Base-by-base conservation (phyloP, 2,888 invertebrate genomes). In the Mallateleia sp. region DNA sequence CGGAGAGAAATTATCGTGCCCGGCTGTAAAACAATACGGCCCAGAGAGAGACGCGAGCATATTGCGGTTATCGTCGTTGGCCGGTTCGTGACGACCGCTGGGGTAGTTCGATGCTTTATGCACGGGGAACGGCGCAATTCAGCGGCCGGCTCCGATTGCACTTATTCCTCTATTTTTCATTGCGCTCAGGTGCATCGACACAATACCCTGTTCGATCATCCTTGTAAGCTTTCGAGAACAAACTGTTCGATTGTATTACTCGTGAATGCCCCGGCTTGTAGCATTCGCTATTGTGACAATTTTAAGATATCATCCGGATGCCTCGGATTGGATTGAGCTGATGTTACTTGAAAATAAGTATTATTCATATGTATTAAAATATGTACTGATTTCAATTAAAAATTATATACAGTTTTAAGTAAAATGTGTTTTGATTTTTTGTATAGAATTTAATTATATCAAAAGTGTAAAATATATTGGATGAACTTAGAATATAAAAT, bases 21-120 rank as follows among this genome's bases (percentile, higher is more conserved):
- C 85, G 91, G 92, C 93, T 92, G 93, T 94, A 94, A 94, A 94
- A 94, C 94, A 94, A 93, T 94, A 92, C 92, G 83, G 89, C 88
- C 87, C 69, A 83, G 80, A 64, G 54, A 54, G 25, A 47, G 24
- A 78, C 6, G 50, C 32, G 24, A 91, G 91, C 93, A 94, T 93
- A 94, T 93, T 94, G 93, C 88, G 89, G 92, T 93, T 92, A 93
- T 93, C 90, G 92, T 93, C 88, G 90, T 89, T 90, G 89, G 85
- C 81, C 77, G 69, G 71, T 80, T 72, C 82, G 71, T 71, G 75
- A 84, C 77, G 69, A 75, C 82, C 87, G 62, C 84, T 69, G 79
- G 83, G 83, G 88, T 79, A 79, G 79, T 86, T 88, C 74, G 54
- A 52, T 52, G 69, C 71, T 72, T 75, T 66, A 69, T 74, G 64